Evolutionary conservation across 2,113 vertebrate genomes (phyloP), one percentile per base, ranked within the genome.

Genomic region (Coptodon rendalli): DNA sequence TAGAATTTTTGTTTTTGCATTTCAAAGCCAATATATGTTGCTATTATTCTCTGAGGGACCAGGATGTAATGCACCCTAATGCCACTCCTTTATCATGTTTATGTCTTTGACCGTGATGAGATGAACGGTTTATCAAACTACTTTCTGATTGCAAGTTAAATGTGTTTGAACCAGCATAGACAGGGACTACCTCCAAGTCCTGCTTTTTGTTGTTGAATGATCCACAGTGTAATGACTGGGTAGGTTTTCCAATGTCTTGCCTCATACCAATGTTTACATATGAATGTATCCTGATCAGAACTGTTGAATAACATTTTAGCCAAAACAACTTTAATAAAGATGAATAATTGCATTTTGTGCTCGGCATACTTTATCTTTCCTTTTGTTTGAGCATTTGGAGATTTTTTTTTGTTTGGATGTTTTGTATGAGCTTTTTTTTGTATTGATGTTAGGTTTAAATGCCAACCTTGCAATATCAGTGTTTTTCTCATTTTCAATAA

Each of bases 181-280:
- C 89, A 4, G 86, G 89, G 81, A 78, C 84, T 68, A 82, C 91
- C 86, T 91, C 89, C 27, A 7, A 87, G 89, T 89, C 94, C 91
- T 86, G 85, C 81, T 86, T 89, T 81, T 84, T 78, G 76, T 27
- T n/a, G 14, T 68, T 66, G 81, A 89, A 73, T n/a, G 76, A 83
- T 85, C 34, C 50, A 87, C 17, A 7, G 56, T 81, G 84, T 86
- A 53, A 83, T 61, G 38, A 84, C 71, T 81, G 45, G 73, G 45
- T 86, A 48, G 66, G 89, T 87, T 86, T 87, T 83, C 91, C 89
- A 73, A n/a, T 90, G 93, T 94, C 91, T 95, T 92, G 94, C 94
- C 93, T 96, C 93, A 90, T 92, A 87, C 89, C 92, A 88, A 90
- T 93, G 96, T 96, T 96, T 95, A 96, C 94, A 95, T 66, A 93